Evolutionary conservation across 2,113 vertebrate genomes (phyloP).

Genomic region (Lagenorhynchus albirostris): DNA sequence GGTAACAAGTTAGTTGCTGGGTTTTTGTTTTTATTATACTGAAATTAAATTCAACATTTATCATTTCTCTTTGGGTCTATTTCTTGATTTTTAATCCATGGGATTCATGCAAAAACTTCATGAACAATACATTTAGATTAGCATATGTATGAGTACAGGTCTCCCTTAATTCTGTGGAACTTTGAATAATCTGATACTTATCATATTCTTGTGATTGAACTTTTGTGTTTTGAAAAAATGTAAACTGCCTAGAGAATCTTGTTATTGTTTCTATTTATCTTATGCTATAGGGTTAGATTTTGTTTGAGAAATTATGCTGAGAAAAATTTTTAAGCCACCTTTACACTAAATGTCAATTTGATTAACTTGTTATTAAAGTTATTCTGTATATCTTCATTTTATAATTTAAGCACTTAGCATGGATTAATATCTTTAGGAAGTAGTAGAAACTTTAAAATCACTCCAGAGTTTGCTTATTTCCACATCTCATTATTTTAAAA

Average conservation of each 20-base stretch:
- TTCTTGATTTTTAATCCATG: not conserved
- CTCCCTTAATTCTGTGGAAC: not conserved
- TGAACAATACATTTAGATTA: not conserved
- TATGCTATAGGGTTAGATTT: not conserved
- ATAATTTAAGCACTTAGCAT: not conserved
- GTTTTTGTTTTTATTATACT: not conserved
- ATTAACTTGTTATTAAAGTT: not conserved
- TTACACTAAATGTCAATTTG: not conserved
- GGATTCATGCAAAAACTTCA: not conserved
- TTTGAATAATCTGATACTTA: not conserved
- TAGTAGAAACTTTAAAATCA: not conserved
- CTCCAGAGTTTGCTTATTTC: slow-evolving; percentile 4
- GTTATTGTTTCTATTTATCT: not conserved
- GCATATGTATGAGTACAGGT: not conserved
- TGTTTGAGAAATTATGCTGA: slow-evolving; percentile 9
- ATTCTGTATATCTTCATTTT: not conserved
- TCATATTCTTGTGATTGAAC: not conserved
- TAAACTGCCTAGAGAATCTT: not conserved
- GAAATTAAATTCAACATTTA: slow-evolving; percentile 43
- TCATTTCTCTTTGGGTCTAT: not conserved
- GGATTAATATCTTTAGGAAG: not conserved
- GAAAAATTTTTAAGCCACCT: not conserved
- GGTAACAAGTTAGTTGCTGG: slow-evolving; percentile 26
- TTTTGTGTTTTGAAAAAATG: not conserved
- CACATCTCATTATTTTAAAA: not conserved